These are phyloP conservation scores for Dynastes maya DNA, from an alignment of 2,888 invertebrate genomes.

Conservation along the genomic window DNA sequence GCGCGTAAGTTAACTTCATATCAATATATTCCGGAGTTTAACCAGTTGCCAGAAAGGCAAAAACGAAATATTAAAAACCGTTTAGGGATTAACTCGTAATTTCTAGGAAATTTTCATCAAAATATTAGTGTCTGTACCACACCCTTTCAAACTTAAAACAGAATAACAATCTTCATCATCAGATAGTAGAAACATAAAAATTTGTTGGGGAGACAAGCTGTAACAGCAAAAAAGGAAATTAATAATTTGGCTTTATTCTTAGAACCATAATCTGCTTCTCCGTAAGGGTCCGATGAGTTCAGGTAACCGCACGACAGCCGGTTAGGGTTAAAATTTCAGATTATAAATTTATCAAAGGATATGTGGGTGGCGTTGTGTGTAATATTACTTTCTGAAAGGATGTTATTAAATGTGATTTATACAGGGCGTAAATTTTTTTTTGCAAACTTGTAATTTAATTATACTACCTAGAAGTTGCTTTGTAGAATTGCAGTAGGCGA, in stretches of 20 bases:
- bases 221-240: slow-evolving; percentile 16
- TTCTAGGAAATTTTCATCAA: too few relatives aligned
- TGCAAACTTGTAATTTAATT: background rate
- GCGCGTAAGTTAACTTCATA: background rate
- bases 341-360: slow-evolving; percentile 25
- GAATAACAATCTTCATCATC: background rate
- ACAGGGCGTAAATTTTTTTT: background rate
- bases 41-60: too few relatives aligned
- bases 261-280: background rate
- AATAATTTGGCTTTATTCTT: slow-evolving; percentile 23
- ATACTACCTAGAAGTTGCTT: too few relatives aligned
- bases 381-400: slow-evolving; percentile 17
- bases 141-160: too few relatives aligned
- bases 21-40: too few relatives aligned
- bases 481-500: too few relatives aligned
- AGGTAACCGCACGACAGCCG: slow-evolving; percentile 17
- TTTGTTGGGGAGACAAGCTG: background rate
- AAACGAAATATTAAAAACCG: too few relatives aligned
- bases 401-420: slow-evolving; percentile 26
- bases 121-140: too few relatives aligned
- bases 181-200: too few relatives aligned
- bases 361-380: slow-evolving; percentile 20
- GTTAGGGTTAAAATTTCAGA: slow-evolving; percentile 28
- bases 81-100: too few relatives aligned
- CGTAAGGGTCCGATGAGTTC: slow-evolving; percentile 17